Conservation (phyloP, 2,888 invertebrate genomes). For the Dugesia japonica region DNA sequence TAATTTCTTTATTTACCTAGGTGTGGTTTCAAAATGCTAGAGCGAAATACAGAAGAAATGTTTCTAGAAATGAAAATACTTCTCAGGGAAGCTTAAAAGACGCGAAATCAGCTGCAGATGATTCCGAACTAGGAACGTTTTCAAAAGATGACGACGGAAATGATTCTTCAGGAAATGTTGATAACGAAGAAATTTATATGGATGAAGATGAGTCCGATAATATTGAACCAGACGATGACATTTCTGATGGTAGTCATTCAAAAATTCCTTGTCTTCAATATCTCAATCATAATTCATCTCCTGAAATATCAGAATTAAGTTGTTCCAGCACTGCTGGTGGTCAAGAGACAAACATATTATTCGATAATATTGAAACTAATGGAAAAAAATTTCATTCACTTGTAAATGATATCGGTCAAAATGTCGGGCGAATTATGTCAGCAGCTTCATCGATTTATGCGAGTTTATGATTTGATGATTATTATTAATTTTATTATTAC, state of each 20-base stretch:
- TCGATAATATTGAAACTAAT: background rate
- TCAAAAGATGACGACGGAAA: background rate
- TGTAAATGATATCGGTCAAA: slow-evolving; percentile 20
- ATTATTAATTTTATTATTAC: background rate
- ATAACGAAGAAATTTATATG: slow-evolving; percentile 9
- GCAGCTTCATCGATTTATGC: slow-evolving; percentile 4
- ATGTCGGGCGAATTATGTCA: slow-evolving; percentile 13
- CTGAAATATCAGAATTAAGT: slow-evolving; percentile 15
- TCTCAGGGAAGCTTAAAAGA: slow-evolving; percentile 11
- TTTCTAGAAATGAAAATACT: background rate
- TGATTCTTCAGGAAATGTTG: background rate
- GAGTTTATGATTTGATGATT: background rate
- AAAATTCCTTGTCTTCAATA: background rate
- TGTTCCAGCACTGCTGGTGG: slow-evolving; percentile 15
- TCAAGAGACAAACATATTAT: slow-evolving; percentile 10
- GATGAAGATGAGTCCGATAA: slow-evolving; percentile 5
- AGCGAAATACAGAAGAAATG: slow-evolving; percentile 1
- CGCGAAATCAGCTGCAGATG: background rate
- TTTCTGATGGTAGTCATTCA: background rate
- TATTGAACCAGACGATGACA: background rate
- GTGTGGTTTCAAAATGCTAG: slow-evolving; percentile 12
- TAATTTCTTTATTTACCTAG: background rate
- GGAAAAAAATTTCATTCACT: slow-evolving; percentile 16
- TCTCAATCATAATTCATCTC: background rate
- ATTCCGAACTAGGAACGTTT: background rate